Evolutionary conservation across 37 sponge, comb jelly and placozoan species (phyloP).

Genomic region (Crambe crambe): DNA sequence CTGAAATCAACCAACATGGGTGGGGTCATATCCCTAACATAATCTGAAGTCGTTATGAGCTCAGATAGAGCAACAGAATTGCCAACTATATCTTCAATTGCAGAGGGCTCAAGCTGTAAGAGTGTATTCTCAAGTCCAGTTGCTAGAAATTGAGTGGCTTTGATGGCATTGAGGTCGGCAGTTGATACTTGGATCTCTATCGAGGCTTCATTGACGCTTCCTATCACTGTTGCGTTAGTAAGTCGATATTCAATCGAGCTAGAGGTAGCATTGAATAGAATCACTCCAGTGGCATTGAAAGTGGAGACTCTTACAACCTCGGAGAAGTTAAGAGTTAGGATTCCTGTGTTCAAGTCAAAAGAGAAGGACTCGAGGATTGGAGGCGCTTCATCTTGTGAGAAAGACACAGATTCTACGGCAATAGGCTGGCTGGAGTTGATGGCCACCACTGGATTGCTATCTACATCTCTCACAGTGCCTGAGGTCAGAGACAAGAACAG

Average conservation of each 20-base stretch:
- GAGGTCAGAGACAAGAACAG: conserved; percentile 57
- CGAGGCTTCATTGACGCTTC: conserved; percentile 3
- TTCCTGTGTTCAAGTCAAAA: conserved; percentile 62
- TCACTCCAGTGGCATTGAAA: conserved; percentile 51
- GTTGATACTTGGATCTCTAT: conserved; percentile 47
- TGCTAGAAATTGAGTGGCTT: conserved; percentile 40
- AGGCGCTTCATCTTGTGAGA: conserved; percentile 36
- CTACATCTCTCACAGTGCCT: conserved; percentile 50
- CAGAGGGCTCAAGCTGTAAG: conserved; percentile 30
- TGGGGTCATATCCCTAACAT: conserved; percentile 32
- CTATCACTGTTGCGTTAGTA: conserved; percentile 43
- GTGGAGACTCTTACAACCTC: conserved; percentile 74
- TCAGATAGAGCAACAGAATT: conserved; percentile 41
- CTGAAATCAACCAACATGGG: conserved; percentile 51
- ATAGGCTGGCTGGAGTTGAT: conserved; percentile 8
- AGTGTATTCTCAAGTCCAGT: conserved; percentile 41
- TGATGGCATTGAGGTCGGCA: conserved; percentile 62
- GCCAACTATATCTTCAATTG: conserved; percentile 65
- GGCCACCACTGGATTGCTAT: conserved; percentile 55
- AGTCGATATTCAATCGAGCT: conserved; percentile 42
- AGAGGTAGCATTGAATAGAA: conserved; percentile 52
- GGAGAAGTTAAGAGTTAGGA: conserved; percentile 74
- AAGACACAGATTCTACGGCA: conserved; percentile 7
- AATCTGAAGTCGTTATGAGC: conserved; percentile 18
- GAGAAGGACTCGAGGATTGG: conserved; percentile 66